Evolutionary conservation across 2,888 invertebrate genomes (phyloP), one percentile per base, ranked within the genome.

Genomic region (Sisyra terminalis): DNA sequence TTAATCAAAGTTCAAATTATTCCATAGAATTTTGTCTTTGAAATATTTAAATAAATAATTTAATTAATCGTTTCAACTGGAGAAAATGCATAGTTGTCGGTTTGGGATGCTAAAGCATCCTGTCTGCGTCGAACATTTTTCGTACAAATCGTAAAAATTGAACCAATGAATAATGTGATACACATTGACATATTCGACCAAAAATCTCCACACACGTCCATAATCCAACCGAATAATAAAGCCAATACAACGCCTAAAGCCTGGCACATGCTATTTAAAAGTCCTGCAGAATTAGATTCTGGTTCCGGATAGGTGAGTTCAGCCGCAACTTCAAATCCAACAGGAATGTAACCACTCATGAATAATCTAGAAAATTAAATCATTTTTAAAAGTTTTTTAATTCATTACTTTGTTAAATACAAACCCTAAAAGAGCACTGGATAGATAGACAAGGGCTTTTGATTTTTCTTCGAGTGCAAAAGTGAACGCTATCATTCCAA

Each of bases 161-260:
- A 30, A 3, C 50, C 50, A 8, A 47, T 29, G 2, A 44, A 8
- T 13, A 50, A 13, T n/a, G 45, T 38, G 1, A 14, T 16, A 2
- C 18, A 44, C 48, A 49, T 49, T 24, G 39, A 30, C 5, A 40
- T 34, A 29, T 49, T 31, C 2, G 48, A 46, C 50, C 50, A 49
- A 39, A 47, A 49, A 9, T 47, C 37, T 24, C 24, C 24, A 24
- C 3, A 24, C 3, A 24, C 24, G 7, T 24, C 24, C 24, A 24
- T 24, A 24, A 24, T 24, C 24, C 24, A 24, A 5, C 47, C 46
- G 29, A 49, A 45, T 18, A 47, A 14, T 29, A 49, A 29, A 2
- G 48, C 48, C 31, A 51, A 50, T 9, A 50, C 41, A 13, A 54
- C 51, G 1, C 55, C 55, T 29, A 47, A 50, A 13, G 51, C 46